These are phyloP conservation scores for Neodiprion pinetum DNA, from an alignment of 1,140 invertebrate genomes.

Conservation along the genomic window DNA sequence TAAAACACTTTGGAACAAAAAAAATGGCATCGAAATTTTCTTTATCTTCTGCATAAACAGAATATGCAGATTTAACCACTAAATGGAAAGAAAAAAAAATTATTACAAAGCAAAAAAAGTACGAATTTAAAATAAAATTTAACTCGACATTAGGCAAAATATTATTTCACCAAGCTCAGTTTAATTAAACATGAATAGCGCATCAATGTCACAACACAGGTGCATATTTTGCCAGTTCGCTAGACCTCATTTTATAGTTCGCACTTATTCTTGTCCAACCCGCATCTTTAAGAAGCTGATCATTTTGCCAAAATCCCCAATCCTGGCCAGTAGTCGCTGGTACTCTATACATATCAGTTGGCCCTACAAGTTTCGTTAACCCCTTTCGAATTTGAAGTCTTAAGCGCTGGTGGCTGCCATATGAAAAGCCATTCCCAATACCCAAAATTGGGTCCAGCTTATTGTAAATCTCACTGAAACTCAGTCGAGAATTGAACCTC, in stretches of 20 bases:
- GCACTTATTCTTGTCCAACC: slow-evolving; percentile 8
- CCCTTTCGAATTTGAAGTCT: slow-evolving; percentile 21
- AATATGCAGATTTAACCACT: too few relatives aligned
- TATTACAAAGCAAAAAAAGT: too few relatives aligned
- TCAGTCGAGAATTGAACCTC: background rate
- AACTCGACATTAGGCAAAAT: too few relatives aligned
- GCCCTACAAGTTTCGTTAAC: slow-evolving; percentile 24
- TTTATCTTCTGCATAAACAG: too few relatives aligned
- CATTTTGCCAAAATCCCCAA: slow-evolving; percentile 20
- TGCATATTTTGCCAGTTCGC: slow-evolving; percentile 11
- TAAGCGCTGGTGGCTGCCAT: slow-evolving; percentile 18
- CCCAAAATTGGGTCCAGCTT: slow-evolving; percentile 20
- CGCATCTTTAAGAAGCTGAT: slow-evolving; percentile 15
- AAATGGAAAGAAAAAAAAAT: too few relatives aligned
- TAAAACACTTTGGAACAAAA: slow-evolving; percentile 14
- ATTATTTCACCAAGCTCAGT: too few relatives aligned
- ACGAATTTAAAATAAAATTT: too few relatives aligned
- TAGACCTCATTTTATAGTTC: background rate
- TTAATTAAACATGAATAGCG: too few relatives aligned
- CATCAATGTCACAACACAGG: background rate
- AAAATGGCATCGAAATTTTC: too few relatives aligned
- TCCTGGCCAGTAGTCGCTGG: slow-evolving; percentile 13
- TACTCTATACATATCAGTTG: slow-evolving; percentile 20
- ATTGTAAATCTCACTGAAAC: slow-evolving; percentile 21
- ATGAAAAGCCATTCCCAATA: slow-evolving; percentile 21